These are phyloP conservation scores for Oreonectes daqikongensis DNA, from an alignment of 2,797 vertebrate genomes.

Conservation along the genomic window DNA sequence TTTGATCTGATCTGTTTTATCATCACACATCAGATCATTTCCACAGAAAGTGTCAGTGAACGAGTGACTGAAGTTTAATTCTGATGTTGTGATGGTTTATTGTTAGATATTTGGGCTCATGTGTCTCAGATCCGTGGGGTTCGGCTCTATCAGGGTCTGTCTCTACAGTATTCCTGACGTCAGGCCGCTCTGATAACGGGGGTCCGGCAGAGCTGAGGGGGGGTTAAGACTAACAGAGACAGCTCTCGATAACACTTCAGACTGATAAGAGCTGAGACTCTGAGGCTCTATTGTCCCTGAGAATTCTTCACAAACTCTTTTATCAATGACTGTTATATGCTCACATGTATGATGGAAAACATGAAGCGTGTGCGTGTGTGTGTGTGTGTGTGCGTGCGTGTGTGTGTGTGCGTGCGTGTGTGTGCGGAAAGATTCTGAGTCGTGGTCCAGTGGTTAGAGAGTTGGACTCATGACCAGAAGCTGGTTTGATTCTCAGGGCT, in stretches of 20 bases:
- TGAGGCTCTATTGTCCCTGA: constrained; percentile 81
- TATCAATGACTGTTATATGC: constrained; percentile 32
- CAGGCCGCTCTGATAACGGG: constrained; percentile 77
- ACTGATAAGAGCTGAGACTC: constrained; percentile 78
- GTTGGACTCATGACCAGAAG: too few relatives aligned
- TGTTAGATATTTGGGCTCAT: constrained; percentile 36
- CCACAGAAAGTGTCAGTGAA: too few relatives aligned
- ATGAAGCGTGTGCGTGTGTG: background rate
- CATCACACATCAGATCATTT: too few relatives aligned
- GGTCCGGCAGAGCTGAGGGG: constrained; percentile 65
- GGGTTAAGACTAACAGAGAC: constrained; percentile 84
- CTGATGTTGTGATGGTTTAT: too few relatives aligned
- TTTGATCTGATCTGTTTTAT: too few relatives aligned
- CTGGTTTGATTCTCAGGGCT: too few relatives aligned
- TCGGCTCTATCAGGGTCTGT: constrained; percentile 76
- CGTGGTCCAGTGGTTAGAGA: too few relatives aligned
- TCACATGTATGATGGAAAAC: constrained; percentile 11
- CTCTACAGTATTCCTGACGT: constrained; percentile 81
- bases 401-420: too few relatives aligned
- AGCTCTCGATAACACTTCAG: constrained; percentile 76
- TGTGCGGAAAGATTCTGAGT: too few relatives aligned
- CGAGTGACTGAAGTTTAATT: too few relatives aligned
- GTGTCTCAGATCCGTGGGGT: constrained; percentile 75
- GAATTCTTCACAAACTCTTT: constrained; percentile 72
- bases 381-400: background rate